These are phyloP conservation scores for Bos indicus DNA, from an alignment of 2,113 vertebrate species.

Conservation along the genomic window DNA sequence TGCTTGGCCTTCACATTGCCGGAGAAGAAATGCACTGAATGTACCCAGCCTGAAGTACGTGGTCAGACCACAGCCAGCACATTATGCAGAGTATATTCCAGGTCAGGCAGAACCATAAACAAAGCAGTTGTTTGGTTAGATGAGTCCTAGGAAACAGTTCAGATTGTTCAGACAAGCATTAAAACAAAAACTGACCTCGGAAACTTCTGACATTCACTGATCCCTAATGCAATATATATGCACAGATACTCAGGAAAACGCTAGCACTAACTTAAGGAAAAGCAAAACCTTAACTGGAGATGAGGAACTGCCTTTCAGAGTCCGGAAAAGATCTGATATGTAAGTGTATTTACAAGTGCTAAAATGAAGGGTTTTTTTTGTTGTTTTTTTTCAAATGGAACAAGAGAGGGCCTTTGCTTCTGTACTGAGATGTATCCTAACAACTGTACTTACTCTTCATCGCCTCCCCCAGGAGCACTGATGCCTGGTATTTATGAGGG, in stretches of 20 bases:
- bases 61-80: not conserved
- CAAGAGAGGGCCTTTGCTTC: not conserved
- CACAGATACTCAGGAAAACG: not conserved
- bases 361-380: not conserved
- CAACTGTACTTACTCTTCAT: not conserved
- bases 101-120: conserved; percentile 27
- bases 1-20: not conserved
- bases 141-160: conserved; percentile 3
- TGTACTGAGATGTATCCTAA: not conserved
- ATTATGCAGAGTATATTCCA: not conserved
- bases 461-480: not conserved
- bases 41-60: not conserved
- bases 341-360: not conserved
- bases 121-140: not conserved
- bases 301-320: not conserved
- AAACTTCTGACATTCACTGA: conserved; percentile 17
- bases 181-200: conserved; percentile 28
- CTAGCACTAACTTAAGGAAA: not conserved
- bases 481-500: not conserved
- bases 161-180: conserved; percentile 11
- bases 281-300: not conserved
- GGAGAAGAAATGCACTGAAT: not conserved
- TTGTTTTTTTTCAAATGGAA: not conserved
- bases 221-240: not conserved
- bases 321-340: not conserved